phyloP scores from a whole-genome alignment of 2,888 invertebrate genomes.

The Tuta absoluta region DNA sequence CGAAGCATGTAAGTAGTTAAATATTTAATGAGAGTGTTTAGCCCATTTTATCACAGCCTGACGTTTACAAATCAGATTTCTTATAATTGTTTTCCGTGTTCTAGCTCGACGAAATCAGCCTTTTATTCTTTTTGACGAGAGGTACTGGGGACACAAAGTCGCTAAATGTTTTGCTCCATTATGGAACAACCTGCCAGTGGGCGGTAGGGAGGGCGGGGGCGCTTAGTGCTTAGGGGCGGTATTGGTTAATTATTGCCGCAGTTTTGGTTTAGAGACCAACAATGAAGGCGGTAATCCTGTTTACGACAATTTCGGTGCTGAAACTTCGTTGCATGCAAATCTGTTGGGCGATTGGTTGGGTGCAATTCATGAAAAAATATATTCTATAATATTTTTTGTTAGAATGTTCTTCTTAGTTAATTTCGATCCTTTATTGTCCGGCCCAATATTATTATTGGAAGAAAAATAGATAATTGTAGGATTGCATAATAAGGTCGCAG shows the following conservation, averaged over 20 bases:
- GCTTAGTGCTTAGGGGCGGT: conserved; percentile 51
- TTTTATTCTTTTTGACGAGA: no score
- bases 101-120: not conserved
- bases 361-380: conserved; percentile 19
- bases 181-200: not conserved
- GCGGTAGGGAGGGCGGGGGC: conserved; percentile 27
- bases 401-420: no score
- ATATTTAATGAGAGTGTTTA: no score
- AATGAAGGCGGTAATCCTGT: conserved; percentile 60
- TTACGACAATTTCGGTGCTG: conserved; percentile 51
- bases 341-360: conserved; percentile 40
- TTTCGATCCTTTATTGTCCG: no score
- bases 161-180: not conserved
- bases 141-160: not conserved
- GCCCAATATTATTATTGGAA: no score
- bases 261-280: conserved; percentile 44
- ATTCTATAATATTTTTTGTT: not conserved
- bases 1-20: no score
- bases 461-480: no score
- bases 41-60: no score
- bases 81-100: no score
- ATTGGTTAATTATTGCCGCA: conserved; percentile 54
- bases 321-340: conserved; percentile 54
- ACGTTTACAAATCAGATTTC: no score
- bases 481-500: no score